Evolutionary conservation across 2,797 vertebrate genomes (phyloP).

Genomic region (Mycteria americana): DNA sequence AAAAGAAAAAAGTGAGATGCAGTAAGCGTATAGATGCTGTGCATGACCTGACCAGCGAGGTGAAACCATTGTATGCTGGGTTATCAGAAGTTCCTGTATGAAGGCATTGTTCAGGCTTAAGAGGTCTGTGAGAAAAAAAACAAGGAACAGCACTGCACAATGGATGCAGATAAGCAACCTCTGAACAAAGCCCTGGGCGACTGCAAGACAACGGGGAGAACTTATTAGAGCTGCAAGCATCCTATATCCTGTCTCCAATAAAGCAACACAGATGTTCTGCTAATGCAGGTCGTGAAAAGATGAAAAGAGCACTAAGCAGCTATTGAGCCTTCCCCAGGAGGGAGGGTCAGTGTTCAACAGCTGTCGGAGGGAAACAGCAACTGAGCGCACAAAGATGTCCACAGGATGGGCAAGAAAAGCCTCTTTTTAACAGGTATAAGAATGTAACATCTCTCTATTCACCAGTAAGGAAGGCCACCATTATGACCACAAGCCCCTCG

Average conservation of each 20-base stretch:
- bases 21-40: background rate
- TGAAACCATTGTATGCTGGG: background rate
- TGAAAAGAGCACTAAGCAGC: slow-evolving; percentile 9
- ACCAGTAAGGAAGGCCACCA: background rate
- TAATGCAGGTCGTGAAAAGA: background rate
- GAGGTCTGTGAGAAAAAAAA: background rate
- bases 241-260: slow-evolving; percentile 26
- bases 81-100: slow-evolving; percentile 38
- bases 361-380: background rate
- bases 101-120: slow-evolving; percentile 34
- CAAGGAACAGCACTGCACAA: slow-evolving; percentile 21
- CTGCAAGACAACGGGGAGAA: slow-evolving; percentile 30
- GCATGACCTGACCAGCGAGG: background rate
- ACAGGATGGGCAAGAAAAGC: background rate
- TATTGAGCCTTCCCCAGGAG: background rate
- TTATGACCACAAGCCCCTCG: background rate
- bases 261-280: slow-evolving; percentile 41
- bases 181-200: slow-evolving; percentile 31
- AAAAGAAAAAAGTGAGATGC: background rate
- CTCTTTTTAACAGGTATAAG: background rate
- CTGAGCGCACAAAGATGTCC: background rate
- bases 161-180: slow-evolving; percentile 47
- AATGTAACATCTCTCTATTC: background rate
- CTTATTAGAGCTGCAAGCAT: slow-evolving; percentile 45
- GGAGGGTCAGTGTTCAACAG: background rate